Evolutionary conservation across 1,140 invertebrate species (phyloP).

Genomic region (Ostrea denselamellosa): DNA sequence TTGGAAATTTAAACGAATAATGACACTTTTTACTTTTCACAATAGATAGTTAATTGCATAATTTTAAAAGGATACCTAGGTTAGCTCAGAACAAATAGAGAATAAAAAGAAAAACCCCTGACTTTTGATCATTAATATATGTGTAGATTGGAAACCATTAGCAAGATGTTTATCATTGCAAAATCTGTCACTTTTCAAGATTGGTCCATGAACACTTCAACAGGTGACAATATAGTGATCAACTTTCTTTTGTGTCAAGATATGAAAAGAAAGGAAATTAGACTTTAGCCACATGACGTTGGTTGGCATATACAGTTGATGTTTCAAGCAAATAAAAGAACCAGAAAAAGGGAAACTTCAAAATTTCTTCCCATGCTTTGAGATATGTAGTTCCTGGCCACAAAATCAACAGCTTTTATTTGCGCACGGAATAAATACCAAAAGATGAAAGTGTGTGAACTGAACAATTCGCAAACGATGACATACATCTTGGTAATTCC

Average conservation of each 20-base stretch:
- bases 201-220: not conserved
- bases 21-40: slow-evolving; percentile 32
- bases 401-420: not conserved
- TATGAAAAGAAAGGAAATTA: slow-evolving; percentile 34
- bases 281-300: slow-evolving; percentile 28
- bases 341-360: slow-evolving; percentile 3
- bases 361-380: not conserved
- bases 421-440: slow-evolving; percentile 10
- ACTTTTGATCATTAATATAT: slow-evolving; percentile 18
- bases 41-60: slow-evolving; percentile 26
- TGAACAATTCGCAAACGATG: not conserved
- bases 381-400: not conserved
- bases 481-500: not conserved
- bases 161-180: slow-evolving; percentile 14
- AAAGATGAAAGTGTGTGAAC: slow-evolving; percentile 24
- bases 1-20: slow-evolving; percentile 31
- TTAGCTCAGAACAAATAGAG: not conserved
- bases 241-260: slow-evolving; percentile 9
- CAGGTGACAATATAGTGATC: slow-evolving; percentile 13
- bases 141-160: slow-evolving; percentile 29
- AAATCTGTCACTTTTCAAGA: slow-evolving; percentile 25
- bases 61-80: not conserved
- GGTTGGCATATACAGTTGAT: not conserved
- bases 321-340: slow-evolving; percentile 3
- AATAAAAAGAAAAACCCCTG: not conserved